Evolutionary conservation across 1,140 invertebrate genomes (phyloP).

Genomic region (Tenebrio molitor): DNA sequence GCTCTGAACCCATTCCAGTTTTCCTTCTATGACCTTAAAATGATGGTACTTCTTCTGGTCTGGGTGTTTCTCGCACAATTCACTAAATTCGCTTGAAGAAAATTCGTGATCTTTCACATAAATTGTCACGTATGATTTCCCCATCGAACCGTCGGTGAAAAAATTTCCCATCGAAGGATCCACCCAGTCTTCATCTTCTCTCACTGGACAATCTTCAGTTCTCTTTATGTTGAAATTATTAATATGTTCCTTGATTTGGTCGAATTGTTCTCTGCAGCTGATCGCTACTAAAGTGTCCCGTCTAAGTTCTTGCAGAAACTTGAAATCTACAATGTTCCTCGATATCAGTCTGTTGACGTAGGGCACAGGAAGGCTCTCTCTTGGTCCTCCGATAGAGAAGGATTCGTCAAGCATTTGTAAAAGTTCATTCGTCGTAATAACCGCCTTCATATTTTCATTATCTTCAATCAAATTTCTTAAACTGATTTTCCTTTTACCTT

Average conservation of each 20-base stretch:
- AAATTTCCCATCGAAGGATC: background rate
- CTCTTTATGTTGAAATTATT: too few relatives aligned
- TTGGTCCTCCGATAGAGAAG: background rate
- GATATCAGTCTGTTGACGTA: background rate
- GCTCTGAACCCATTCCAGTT: background rate
- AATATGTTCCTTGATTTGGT: background rate
- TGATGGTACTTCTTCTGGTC: background rate
- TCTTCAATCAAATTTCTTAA: background rate
- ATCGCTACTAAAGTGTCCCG: background rate
- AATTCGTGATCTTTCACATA: background rate
- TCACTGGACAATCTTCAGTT: background rate
- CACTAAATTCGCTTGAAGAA: background rate
- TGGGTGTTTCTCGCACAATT: background rate
- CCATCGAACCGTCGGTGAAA: background rate
- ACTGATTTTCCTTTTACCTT: background rate
- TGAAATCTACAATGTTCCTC: background rate
- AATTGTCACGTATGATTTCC: background rate
- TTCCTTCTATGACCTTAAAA: background rate
- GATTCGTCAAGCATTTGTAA: background rate
- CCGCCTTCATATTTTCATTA: background rate
- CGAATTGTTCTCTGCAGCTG: background rate
- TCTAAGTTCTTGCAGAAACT: background rate
- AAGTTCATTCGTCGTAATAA: conserved; percentile 7
- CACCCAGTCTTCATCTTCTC: background rate
- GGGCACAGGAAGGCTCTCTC: background rate